Conservation (phyloP, 2,797 vertebrate species). For the Odontamblyopus lacepedii region DNA sequence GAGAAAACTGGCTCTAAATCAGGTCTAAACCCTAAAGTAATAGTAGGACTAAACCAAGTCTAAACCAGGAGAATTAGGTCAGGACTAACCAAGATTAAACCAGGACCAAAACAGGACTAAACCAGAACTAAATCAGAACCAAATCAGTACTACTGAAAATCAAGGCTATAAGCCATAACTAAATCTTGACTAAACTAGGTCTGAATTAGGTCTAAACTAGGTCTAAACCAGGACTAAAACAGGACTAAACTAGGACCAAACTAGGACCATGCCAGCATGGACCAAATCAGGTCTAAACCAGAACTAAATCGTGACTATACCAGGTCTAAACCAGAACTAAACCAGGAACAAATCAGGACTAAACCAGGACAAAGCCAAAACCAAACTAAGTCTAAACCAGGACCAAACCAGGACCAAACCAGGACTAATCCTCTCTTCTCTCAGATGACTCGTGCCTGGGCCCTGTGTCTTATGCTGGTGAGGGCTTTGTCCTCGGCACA, state of each 20-base stretch:
- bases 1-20: no score
- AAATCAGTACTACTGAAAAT: neutral
- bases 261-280: neutral
- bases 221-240: neutral
- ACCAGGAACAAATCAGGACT: neutral
- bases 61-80: no score
- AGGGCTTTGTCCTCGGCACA: constrained; percentile 10
- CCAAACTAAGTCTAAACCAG: neutral
- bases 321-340: neutral
- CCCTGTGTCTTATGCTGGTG: constrained; percentile 14
- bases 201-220: neutral
- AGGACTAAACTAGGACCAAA: no score
- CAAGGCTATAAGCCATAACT: neutral
- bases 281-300: neutral
- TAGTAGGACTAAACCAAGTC: no score
- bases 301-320: neutral
- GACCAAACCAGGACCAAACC: neutral
- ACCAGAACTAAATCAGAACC: neutral
- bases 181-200: neutral
- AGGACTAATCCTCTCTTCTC: neutral
- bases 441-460: constrained; percentile 26
- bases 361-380: neutral
- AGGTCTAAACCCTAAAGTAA: no score
- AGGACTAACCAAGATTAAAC: no score
- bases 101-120: neutral